A percentile compares a stretch with the other conserved stretches of the same genome.
Conservation (phyloP, 2,888 invertebrate genomes). For the Nemoura dubitans region DNA sequence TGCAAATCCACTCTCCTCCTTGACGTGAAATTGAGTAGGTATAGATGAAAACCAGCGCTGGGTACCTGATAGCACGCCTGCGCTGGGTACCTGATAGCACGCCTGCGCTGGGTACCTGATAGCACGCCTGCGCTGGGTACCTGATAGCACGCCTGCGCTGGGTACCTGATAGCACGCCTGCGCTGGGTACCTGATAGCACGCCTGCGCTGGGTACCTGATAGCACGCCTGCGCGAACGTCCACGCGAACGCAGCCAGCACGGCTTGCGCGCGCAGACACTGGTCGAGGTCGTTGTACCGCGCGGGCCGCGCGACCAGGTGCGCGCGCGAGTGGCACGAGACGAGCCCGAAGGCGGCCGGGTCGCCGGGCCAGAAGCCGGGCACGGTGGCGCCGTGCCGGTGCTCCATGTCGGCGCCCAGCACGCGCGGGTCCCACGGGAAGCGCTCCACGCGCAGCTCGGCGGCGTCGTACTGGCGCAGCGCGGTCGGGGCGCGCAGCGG, state of each 20-base stretch:
- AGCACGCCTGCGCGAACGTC: conserved; percentile 80
- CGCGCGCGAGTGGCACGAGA: conserved; percentile 77
- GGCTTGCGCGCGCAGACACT: conserved; percentile 77
- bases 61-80: too few species aligned
- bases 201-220: too few species aligned
- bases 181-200: neutral
- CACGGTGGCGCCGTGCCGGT: conserved; percentile 75
- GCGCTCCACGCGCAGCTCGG: conserved; percentile 67
- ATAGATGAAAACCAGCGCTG: too few species aligned
- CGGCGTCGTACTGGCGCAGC: conserved; percentile 67
- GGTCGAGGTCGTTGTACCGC: conserved; percentile 65
- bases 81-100: too few species aligned
- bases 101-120: too few species aligned
- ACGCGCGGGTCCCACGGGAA: conserved; percentile 70
- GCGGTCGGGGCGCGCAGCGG: conserved; percentile 73
- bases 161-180: conserved; percentile 66
- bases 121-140: neutral
- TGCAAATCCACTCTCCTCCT: too few species aligned
- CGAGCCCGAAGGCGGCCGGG: conserved; percentile 75
- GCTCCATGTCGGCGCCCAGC: conserved; percentile 66
- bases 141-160: neutral
- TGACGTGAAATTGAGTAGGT: too few species aligned
- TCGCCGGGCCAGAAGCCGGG: conserved; percentile 91
- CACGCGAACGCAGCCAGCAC: conserved; percentile 83
- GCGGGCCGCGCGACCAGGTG: conserved; percentile 65